phyloP scores from a whole-genome alignment of 1,140 invertebrate species.

The Aphelenchoides fujianensis region DNA sequence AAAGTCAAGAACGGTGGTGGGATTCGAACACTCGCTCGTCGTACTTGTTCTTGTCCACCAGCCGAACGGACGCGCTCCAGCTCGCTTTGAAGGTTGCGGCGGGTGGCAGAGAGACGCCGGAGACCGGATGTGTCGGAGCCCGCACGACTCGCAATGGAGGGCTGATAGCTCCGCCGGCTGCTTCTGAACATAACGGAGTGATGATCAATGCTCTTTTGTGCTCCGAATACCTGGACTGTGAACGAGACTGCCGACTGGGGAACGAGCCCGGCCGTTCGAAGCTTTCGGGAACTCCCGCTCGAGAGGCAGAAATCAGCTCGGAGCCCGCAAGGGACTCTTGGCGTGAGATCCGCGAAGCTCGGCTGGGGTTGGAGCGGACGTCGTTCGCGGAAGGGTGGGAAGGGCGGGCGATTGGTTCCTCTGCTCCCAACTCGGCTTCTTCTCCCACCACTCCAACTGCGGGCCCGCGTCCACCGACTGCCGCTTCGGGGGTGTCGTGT shows the following conservation, averaged over 20 bases:
- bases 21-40: neutral
- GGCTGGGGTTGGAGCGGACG: neutral
- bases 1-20: neutral
- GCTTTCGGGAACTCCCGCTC: neutral
- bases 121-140: neutral
- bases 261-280: neutral
- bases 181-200: neutral
- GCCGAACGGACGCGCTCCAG: neutral
- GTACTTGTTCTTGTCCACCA: slow-evolving; percentile 8
- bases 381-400: neutral
- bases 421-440: slow-evolving; percentile 12
- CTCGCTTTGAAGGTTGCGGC: neutral
- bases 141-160: neutral
- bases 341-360: neutral
- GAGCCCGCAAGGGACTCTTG: neutral
- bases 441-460: slow-evolving; percentile 39
- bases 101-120: neutral
- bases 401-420: neutral
- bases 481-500: neutral
- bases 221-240: slow-evolving; percentile 5
- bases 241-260: slow-evolving; percentile 9
- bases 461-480: slow-evolving; percentile 8
- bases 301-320: neutral
- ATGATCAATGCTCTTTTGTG: neutral
- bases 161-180: neutral